These are phyloP conservation scores for Diadromus collaris DNA, from an alignment of 2,888 invertebrate species.

Conservation along the genomic window DNA sequence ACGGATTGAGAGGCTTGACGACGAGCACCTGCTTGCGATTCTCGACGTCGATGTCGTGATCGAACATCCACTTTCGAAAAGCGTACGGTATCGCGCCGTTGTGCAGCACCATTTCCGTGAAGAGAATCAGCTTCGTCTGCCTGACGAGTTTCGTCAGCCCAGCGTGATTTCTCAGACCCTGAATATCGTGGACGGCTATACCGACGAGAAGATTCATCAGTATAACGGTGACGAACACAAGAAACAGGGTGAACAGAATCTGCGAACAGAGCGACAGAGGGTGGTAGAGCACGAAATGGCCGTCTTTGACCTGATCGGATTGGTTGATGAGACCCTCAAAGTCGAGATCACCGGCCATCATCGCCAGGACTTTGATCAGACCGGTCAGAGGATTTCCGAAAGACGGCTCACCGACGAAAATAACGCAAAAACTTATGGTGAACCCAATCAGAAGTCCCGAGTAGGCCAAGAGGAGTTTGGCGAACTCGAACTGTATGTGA, in stretches of 20 bases:
- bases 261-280: conserved; percentile 77
- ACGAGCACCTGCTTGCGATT: conserved; percentile 79
- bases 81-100: conserved; percentile 78
- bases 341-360: conserved; percentile 79
- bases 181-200: conserved; percentile 79
- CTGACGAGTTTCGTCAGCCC: conserved; percentile 80
- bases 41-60: conserved; percentile 78
- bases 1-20: conserved; percentile 80
- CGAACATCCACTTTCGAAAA: conserved; percentile 78
- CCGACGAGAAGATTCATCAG: conserved; percentile 79
- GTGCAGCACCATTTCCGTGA: conserved; percentile 80
- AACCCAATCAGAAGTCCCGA: conserved; percentile 80
- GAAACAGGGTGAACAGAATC: conserved; percentile 77
- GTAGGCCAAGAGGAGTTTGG: conserved; percentile 78
- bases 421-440: conserved; percentile 79
- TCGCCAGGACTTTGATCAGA: conserved; percentile 77
- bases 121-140: conserved; percentile 80
- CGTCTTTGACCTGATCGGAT: conserved; percentile 68
- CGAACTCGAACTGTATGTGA: conserved; percentile 79
- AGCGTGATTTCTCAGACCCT: conserved; percentile 80
- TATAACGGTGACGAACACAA: conserved; percentile 79
- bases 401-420: conserved; percentile 77
- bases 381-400: conserved; percentile 78
- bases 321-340: conserved; percentile 77
- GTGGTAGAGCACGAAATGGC: conserved; percentile 75